phyloP scores from a whole-genome alignment of 2,113 vertebrate genomes.

The Paradoxurus hermaphroditus region DNA sequence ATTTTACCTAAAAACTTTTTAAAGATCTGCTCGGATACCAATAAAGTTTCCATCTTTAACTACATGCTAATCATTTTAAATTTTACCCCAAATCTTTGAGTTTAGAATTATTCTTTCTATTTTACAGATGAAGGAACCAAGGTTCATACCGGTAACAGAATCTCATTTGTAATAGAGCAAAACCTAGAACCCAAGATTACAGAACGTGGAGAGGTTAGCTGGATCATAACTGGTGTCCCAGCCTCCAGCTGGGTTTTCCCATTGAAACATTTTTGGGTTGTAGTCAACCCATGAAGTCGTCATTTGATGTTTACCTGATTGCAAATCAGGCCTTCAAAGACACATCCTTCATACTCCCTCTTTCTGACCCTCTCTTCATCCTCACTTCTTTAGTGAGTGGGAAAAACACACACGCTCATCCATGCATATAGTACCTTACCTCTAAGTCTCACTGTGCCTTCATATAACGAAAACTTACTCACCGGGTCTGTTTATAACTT shows the following conservation, averaged over 20 bases:
- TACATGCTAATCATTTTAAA: neutral
- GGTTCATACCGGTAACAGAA: neutral
- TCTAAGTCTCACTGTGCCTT: neutral
- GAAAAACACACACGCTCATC: neutral
- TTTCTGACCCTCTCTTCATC: neutral
- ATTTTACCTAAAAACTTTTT: neutral
- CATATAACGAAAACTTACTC: neutral
- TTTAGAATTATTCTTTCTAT: neutral
- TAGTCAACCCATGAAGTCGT: neutral
- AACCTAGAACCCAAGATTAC: neutral
- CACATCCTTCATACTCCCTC: neutral
- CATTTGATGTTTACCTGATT: neutral
- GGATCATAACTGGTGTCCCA: too few species aligned
- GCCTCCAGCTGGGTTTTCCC: neutral
- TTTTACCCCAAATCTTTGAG: neutral
- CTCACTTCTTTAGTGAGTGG: neutral
- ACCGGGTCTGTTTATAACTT: neutral
- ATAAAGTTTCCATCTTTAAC: neutral
- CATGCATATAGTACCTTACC: too few species aligned
- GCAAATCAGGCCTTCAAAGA: neutral
- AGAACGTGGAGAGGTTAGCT: neutral
- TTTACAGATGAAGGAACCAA: neutral
- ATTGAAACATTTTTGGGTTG: neutral
- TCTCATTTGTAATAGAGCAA: neutral
- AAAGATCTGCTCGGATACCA: neutral